Evolutionary conservation across 2,797 vertebrate genomes (phyloP), one percentile per base, ranked within the genome.

Genomic region (Hippopotamyrus pictus): DNA sequence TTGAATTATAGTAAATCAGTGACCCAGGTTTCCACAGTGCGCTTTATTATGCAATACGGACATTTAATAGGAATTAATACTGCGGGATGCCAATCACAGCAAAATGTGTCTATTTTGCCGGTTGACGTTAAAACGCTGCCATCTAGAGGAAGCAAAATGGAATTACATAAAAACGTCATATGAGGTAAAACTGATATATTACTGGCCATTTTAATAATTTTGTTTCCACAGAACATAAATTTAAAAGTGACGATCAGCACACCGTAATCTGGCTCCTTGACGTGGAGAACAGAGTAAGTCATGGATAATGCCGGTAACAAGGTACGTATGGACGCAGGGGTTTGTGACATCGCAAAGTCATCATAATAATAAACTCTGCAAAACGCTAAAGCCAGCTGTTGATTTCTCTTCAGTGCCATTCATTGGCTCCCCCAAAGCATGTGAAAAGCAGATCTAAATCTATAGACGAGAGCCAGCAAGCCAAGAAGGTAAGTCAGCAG

Each of bases 361-460:
- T 51, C 44, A 5, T 11, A 88, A 88, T 25, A 22, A 51, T 51
- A 51, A 51, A 19, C 22, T 53, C 46, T 4, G 82, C 9, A 88
- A 82, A 82, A 82, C n/a, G 4, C 25, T 44, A 33, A 79, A 54
- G 19, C 11, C 37, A 3, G 57, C 29, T 54, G 25, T n/a, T 88
- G 85, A 29, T 89, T 51, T 22, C 12, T 44, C 65, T 87, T 57
- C 62, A 91, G 93, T 90, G 90, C 53, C 92, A 93, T 85, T 76
- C 91, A 12, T 90, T 92, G 41, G 95, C 93, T 25, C 95, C 95
- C 22, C 93, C 95, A 91, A 95, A 94, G 88, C 94, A 94, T 50
- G 92, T 94, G 73, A 95, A 95, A 90, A 94, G 89, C 88, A 92
- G 93, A 19, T 95, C 94, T 86, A 95, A 94, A 90, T 95, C 95